phyloP scores from a whole-genome alignment of 2,797 vertebrate species.

The Chrysolophus pictus region DNA sequence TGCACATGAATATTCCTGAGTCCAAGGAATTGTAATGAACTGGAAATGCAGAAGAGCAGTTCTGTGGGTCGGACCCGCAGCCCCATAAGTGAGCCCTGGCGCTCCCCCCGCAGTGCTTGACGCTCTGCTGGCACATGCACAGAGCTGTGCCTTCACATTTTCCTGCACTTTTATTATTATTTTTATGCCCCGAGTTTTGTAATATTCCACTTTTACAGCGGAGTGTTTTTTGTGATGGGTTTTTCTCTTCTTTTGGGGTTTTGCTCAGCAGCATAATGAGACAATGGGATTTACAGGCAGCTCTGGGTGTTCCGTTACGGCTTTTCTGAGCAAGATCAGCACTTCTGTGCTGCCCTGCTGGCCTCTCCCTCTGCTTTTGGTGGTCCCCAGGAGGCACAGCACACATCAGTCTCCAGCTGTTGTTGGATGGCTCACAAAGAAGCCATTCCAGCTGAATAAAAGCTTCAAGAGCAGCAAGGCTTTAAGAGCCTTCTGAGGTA shows the following conservation, averaged over 20 bases:
- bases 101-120: rapidly evolving
- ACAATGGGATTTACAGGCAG: slow-evolving; percentile 18
- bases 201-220: not conserved
- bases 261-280: not conserved
- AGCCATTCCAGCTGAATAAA: slow-evolving; percentile 36
- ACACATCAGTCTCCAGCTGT: slow-evolving; percentile 30
- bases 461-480: slow-evolving; percentile 33
- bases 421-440: slow-evolving; percentile 3
- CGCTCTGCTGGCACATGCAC: not conserved
- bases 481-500: slow-evolving; percentile 21
- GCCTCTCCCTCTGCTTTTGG: slow-evolving; percentile 23
- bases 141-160: not conserved
- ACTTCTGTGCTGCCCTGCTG: slow-evolving; percentile 19
- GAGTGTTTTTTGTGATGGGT: not conserved
- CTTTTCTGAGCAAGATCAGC: slow-evolving; percentile 55
- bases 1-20: slow-evolving; percentile 26
- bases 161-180: slow-evolving; percentile 21
- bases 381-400: not conserved
- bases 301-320: slow-evolving; percentile 8
- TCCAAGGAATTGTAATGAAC: slow-evolving; percentile 52
- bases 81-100: rapidly evolving
- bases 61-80: not conserved
- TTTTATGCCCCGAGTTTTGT: slow-evolving; percentile 42
- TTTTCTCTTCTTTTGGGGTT: slow-evolving; percentile 9
- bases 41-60: not conserved